Base-by-base conservation (phyloP, 2,113 vertebrate genomes). In the Pteronura brasiliensis region DNA sequence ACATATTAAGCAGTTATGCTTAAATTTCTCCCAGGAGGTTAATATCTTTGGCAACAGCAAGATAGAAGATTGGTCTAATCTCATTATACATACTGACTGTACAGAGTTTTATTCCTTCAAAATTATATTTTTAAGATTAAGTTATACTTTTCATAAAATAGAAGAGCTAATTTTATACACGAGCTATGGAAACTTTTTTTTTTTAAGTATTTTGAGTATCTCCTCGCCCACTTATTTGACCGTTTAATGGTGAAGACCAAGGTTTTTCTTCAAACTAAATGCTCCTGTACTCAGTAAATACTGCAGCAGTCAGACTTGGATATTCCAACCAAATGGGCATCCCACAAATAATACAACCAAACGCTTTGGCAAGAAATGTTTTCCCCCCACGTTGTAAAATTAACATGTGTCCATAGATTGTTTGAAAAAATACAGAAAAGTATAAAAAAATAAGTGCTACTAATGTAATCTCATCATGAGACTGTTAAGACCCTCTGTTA, bases 131-230 rank as follows among this genome's bases (percentile, higher is more conserved):
- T 88, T 71, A 74, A 83, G 69, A 89, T 72, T 87, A 94, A 92
- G 87, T 95, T 63, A 76, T 82, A 80, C 49, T 86, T 95, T 76
- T 80, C 36, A 71, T 49, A 47, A 88, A 67, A 84, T 13, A 79
- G 39, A 92, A 88, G 14, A 87, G 52, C 23, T 96, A 90, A 92
- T 89, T 92, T 83, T 77, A 76, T 59, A 84, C 72, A 93, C n/a
- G 31, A 92, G 13, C 61, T 57, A 20, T 81, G 25, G 20, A 59
- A 81, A 57, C 3, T 18, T 96, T 63, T 63, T 63, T 63, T 42
- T 49, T 57, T 42, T 36, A 59, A 92, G 34, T 93, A 42, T 83
- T 82, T 72, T 90, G 47, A 69, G 9, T 77, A 69, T 47, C 65
- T 88, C 36, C 5, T 81, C 55, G 25, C 65, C 18, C 42, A 39